Percentiles rank a stretch among this genome's conserved stretches.
phyloP scores from a whole-genome alignment of 2,888 invertebrate genomes.

The Lasius platythorax region DNA sequence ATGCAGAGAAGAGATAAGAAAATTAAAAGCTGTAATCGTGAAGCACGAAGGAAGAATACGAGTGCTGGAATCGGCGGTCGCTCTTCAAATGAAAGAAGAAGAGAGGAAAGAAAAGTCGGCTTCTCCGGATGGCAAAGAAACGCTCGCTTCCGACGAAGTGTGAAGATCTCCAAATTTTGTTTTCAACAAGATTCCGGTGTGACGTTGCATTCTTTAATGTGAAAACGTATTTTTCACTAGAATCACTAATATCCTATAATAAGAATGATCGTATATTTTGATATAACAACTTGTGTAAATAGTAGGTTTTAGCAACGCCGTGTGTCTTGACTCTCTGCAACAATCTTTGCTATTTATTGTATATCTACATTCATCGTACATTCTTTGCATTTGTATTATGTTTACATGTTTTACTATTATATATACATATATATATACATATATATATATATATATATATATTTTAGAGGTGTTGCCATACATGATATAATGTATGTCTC shows the following conservation, averaged over 20 bases:
- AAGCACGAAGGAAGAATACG: constrained; percentile 96
- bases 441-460: constrained; percentile 12
- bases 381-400: constrained; percentile 76
- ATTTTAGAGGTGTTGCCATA: constrained; percentile 46
- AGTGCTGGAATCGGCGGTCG: constrained; percentile 90
- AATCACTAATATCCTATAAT: constrained; percentile 76
- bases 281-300: constrained; percentile 86
- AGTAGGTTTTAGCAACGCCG: constrained; percentile 83
- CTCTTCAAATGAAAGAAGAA: constrained; percentile 85
- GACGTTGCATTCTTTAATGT: constrained; percentile 67
- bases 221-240: constrained; percentile 61
- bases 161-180: constrained; percentile 63
- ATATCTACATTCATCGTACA: constrained; percentile 81
- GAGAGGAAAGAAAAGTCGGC: constrained; percentile 83
- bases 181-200: not conserved
- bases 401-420: constrained; percentile 71
- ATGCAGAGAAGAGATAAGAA: constrained; percentile 95
- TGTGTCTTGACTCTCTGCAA: constrained; percentile 81
- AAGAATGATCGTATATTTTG: constrained; percentile 85
- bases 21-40: constrained; percentile 96
- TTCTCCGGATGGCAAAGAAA: constrained; percentile 81
- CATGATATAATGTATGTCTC: constrained; percentile 60
- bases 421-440: not conserved
- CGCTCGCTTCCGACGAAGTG: constrained; percentile 84
- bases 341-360: constrained; percentile 85